A percentile compares a stretch with the other conserved stretches of the same genome.
Conservation (phyloP, 2,888 invertebrate genomes). For the Heliconius aoede region DNA sequence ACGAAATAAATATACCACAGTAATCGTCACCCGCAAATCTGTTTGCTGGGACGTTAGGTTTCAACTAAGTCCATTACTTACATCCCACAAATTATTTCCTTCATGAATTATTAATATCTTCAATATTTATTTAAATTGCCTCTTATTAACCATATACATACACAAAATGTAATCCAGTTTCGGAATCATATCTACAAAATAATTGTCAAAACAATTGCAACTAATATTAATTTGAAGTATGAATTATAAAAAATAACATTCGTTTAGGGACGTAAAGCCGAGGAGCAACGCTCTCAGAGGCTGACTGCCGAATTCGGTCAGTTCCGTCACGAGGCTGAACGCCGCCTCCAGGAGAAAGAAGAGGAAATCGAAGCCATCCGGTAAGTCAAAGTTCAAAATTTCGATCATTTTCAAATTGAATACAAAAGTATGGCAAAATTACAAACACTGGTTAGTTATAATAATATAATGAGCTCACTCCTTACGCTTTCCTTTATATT, state of each 20-base stretch:
- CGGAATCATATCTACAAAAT: too few species aligned
- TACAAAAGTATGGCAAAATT: neutral
- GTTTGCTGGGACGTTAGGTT: neutral
- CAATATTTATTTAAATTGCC: too few species aligned
- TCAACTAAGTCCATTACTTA: too few species aligned
- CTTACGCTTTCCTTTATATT: neutral
- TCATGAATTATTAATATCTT: too few species aligned
- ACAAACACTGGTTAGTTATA: neutral
- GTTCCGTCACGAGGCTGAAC: constrained; percentile 98
- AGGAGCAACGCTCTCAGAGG: constrained; percentile 97
- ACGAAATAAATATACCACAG: neutral
- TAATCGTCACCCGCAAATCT: neutral
- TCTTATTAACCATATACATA: too few species aligned
- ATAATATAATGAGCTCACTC: neutral
- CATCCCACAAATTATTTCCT: too few species aligned
- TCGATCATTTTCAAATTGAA: too few species aligned
- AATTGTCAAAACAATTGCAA: neutral
- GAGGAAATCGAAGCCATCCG: constrained; percentile 99
- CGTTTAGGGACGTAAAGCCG: constrained; percentile 95
- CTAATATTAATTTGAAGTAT: constrained; percentile 9
- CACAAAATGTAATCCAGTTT: too few species aligned
- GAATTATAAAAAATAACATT: constrained; percentile 23
- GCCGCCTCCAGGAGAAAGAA: constrained; percentile 98
- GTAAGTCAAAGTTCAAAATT: constrained; percentile 82
- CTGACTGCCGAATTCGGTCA: constrained; percentile 96